Evolutionary conservation across 2,113 vertebrate genomes (phyloP), one percentile per base, ranked within the genome.

Genomic region (Neotoma lepida): DNA sequence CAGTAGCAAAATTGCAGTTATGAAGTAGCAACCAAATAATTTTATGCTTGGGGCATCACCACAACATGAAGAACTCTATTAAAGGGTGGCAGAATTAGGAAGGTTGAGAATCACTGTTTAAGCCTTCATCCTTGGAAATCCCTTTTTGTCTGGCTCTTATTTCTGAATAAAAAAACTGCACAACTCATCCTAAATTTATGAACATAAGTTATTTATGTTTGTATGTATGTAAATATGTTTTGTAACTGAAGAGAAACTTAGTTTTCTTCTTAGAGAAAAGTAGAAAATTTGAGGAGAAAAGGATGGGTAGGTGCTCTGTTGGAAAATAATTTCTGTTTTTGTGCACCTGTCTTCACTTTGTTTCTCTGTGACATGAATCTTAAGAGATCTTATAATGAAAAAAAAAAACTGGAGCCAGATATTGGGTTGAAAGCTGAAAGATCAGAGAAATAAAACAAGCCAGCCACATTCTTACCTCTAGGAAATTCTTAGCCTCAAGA

Each of bases 311-410:
- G 44, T 22, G 86, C n/a, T 86, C 17, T 93, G 3, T 78, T 64
- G 26, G 35, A 86, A 94, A 94, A 86, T 58, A 82, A 35, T 30
- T 84, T 93, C 28, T 86, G 14, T 49, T 77, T 91, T 74, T 82
- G 33, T 90, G 39, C 22, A 41, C 82, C 39, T 63, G 73, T 92
- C 17, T 90, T 80, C 10, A 49, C 78, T 88, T 76, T 66, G 33
- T 84, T 68, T 89, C n/a, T n/a, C n/a, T n/a, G n/a, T n/a, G n/a
- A n/a, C n/a, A n/a, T n/a, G n/a, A n/a, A n/a, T n/a, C n/a, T n/a
- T n/a, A n/a, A n/a, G n/a, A n/a, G n/a, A n/a, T n/a, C n/a, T n/a
- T n/a, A n/a, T n/a, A n/a, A n/a, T n/a, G n/a, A n/a, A n/a, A n/a
- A n/a, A n/a, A n/a, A n/a, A n/a, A n/a, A n/a, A n/a, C n/a, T n/a